phyloP scores from a whole-genome alignment of 1,140 invertebrate species.

The Euborellia annulipes region DNA sequence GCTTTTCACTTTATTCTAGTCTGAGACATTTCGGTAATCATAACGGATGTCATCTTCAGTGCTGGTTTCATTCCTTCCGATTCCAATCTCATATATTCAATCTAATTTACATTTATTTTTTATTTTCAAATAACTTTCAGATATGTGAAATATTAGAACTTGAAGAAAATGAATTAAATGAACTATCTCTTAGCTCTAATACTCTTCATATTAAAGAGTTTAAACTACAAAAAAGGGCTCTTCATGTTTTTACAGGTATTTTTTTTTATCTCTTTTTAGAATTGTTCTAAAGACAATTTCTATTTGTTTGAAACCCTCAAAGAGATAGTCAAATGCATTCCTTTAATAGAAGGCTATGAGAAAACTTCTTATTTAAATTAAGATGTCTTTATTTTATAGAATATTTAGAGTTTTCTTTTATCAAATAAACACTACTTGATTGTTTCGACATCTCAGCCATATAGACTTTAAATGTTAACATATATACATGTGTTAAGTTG shows the following conservation, averaged over 20 bases:
- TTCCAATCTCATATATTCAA: not conserved
- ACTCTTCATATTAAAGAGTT: constrained; percentile 53
- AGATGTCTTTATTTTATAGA: no score
- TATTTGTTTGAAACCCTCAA: no score
- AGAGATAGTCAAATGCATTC: no score
- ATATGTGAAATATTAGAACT: constrained; percentile 44
- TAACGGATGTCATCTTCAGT: not conserved
- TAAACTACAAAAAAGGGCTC: constrained; percentile 65
- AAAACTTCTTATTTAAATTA: no score
- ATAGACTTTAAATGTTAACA: no score
- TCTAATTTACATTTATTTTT: not conserved
- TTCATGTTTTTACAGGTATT: constrained; percentile 71
- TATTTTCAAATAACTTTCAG: constrained; percentile 19
- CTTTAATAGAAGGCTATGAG: no score
- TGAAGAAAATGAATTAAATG: constrained; percentile 43
- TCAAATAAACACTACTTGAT: no score
- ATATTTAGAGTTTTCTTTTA: no score
- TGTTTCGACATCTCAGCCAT: no score
- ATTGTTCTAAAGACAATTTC: no score
- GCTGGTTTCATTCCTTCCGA: not conserved
- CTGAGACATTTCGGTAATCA: not conserved
- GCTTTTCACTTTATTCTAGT: not conserved
- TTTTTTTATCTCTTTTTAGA: no score
- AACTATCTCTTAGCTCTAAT: constrained; percentile 47
- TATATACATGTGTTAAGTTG: no score